These are phyloP conservation scores for Ichneumoninae sp. DNA, from an alignment of 2,888 invertebrate genomes.

Conservation along the genomic window DNA sequence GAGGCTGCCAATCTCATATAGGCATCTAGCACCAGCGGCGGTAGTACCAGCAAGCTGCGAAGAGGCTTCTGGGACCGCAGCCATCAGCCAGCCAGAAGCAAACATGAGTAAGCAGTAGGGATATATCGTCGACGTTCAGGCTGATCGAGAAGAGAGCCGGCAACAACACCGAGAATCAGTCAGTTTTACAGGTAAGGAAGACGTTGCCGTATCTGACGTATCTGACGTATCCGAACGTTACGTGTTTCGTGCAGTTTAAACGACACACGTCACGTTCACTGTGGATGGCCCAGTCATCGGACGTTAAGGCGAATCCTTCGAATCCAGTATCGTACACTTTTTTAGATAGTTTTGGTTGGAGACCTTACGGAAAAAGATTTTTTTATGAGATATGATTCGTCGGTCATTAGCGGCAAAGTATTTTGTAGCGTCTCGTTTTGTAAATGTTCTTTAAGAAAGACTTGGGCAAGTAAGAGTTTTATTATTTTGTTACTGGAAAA, in stretches of 20 bases:
- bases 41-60: slow-evolving; percentile 60
- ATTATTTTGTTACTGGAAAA: background rate
- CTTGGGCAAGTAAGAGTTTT: too few species aligned
- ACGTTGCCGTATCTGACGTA: slow-evolving; percentile 14
- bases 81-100: slow-evolving; percentile 59
- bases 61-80: slow-evolving; percentile 62
- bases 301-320: background rate
- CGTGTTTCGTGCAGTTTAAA: background rate
- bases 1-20: slow-evolving; percentile 74
- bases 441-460: background rate
- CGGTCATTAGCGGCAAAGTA: background rate
- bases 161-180: slow-evolving; percentile 3
- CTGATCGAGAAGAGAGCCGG: slow-evolving; percentile 28
- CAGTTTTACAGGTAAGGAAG: slow-evolving; percentile 16
- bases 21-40: slow-evolving; percentile 69
- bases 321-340: background rate
- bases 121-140: slow-evolving; percentile 31
- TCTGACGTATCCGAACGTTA: background rate
- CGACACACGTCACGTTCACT: background rate
- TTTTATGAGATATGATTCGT: background rate
- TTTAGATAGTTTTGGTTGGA: background rate
- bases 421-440: too few species aligned
- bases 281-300: background rate
- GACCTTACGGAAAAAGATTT: background rate
- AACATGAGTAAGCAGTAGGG: slow-evolving; percentile 60